Base-by-base conservation (phyloP, 2,113 vertebrate species). In the Tursiops truncatus region DNA sequence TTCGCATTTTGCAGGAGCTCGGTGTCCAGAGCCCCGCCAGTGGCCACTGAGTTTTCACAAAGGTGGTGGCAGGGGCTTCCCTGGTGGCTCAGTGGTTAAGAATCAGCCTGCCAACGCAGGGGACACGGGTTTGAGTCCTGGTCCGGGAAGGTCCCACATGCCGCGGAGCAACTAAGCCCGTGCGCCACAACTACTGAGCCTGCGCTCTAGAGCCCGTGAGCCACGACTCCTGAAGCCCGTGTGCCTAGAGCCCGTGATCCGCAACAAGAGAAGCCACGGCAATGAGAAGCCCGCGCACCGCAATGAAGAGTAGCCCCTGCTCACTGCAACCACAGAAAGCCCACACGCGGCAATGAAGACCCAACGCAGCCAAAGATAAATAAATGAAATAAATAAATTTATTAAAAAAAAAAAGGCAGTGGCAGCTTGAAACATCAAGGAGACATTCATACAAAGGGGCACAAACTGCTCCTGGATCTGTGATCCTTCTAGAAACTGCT, bases 171-270 rank as follows among this genome's bases (percentile, higher is more conserved):
- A 31, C 44, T 50, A 76, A 50, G 73, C 15, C 8, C 2, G 0
- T 0, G 8, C 1, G 44, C 44, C 47, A 8, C 44, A 76, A 50
- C 15, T 50, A 10, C 15, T 76, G 1, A 53, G 14, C 50, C 50
- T 53, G 50, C 5, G 50, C 50, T 53, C 50, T 53, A 53, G 50
- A 53, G 50, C 50, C 50, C 14, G 14, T 4, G 50, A 53, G 50
- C 50, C 50, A 53, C 50, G 4, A 53, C 50, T 53, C 50, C 14
- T 53, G 44, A 76, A 76, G 28, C 17, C 28, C 26, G 8, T 31
- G 44, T 50, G 44, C 0, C 44, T 20, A 50, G 44, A 76, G 41
- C 44, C 8, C 28, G 1, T 17, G 73, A 3, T 50, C 41, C 1
- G 4, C 44, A 31, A 50, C 73, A 50, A 76, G 73, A 33, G 73